Conservation (phyloP, 2,888 invertebrate species). For the Mayetiola destructor region DNA sequence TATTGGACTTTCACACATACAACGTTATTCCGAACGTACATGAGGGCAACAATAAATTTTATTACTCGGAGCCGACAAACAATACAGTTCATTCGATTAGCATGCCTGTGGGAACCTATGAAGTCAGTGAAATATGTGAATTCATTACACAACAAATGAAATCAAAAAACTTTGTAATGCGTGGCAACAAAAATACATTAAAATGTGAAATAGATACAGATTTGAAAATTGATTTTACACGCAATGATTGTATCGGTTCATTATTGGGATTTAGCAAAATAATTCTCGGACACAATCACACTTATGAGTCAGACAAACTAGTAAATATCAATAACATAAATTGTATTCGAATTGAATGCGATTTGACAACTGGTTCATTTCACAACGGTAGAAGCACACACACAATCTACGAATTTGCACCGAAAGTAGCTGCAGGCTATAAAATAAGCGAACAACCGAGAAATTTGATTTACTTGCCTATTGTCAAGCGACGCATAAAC, state of each 20-base stretch:
- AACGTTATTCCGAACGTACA: conserved; percentile 27
- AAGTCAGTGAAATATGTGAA: conserved; percentile 24
- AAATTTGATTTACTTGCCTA: conserved; percentile 27
- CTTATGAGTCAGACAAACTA: conserved; percentile 24
- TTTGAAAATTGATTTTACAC: conserved; percentile 16
- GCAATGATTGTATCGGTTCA: conserved; percentile 20
- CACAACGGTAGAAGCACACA: conserved; percentile 23
- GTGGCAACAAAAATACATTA: neutral
- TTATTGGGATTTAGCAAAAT: conserved; percentile 22
- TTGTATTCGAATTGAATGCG: conserved; percentile 23
- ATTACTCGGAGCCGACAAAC: conserved; percentile 8
- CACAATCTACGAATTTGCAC: conserved; percentile 28
- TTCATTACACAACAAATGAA: conserved; percentile 15
- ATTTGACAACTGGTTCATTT: conserved; percentile 24
- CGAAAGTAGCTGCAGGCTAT: conserved; percentile 26
- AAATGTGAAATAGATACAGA: neutral
- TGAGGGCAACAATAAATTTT: conserved; percentile 25
- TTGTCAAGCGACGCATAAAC: conserved; percentile 22
- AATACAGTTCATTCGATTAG: conserved; percentile 19
- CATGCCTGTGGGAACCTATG: conserved; percentile 25
- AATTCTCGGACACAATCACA: neutral
- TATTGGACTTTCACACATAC: conserved; percentile 25
- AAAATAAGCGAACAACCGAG: conserved; percentile 26
- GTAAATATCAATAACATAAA: conserved; percentile 26
- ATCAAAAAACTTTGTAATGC: no score